These are phyloP conservation scores for Biston stratarius DNA, from an alignment of 2,888 invertebrate species.

Conservation along the genomic window DNA sequence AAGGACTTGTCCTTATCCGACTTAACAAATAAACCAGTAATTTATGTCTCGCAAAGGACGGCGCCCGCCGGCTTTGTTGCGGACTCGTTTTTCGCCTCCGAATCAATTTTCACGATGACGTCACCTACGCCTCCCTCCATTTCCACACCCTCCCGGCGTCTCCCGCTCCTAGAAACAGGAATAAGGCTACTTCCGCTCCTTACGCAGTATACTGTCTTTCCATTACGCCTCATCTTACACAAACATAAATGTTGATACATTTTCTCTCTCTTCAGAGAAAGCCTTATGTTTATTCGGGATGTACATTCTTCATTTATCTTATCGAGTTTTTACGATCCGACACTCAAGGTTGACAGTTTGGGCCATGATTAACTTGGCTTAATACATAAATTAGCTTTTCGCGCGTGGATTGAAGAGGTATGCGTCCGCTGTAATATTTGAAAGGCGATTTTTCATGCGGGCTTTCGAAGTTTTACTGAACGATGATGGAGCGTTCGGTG, in stretches of 20 bases:
- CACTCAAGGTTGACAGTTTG: constrained; percentile 39
- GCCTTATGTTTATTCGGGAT: constrained; percentile 42
- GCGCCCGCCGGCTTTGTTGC: constrained; percentile 74
- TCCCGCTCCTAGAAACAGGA: constrained; percentile 64
- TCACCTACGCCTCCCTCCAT: constrained; percentile 62
- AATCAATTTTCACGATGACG: constrained; percentile 83
- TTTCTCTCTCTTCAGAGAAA: constrained; percentile 47
- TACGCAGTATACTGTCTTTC: constrained; percentile 65
- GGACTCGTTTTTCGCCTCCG: constrained; percentile 80
- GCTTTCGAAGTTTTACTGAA: constrained; percentile 41
- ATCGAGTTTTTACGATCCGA: constrained; percentile 43
- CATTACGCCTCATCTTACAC: constrained; percentile 59
- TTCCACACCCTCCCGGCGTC: constrained; percentile 53
- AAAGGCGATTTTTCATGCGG: constrained; percentile 28
- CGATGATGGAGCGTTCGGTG: constrained; percentile 50
- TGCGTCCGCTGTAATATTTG: constrained; percentile 28
- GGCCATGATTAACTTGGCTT: constrained; percentile 38
- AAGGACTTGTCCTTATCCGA: constrained; percentile 60
- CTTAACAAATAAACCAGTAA: constrained; percentile 75
- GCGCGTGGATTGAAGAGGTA: constrained; percentile 13
- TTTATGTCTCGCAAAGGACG: constrained; percentile 72
- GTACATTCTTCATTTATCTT: constrained; percentile 42
- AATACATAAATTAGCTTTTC: constrained; percentile 36
- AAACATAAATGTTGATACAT: constrained; percentile 56
- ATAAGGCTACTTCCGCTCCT: constrained; percentile 73